Conservation (phyloP, 2,113 vertebrate species). For the Spermophilus dauricus region DNA sequence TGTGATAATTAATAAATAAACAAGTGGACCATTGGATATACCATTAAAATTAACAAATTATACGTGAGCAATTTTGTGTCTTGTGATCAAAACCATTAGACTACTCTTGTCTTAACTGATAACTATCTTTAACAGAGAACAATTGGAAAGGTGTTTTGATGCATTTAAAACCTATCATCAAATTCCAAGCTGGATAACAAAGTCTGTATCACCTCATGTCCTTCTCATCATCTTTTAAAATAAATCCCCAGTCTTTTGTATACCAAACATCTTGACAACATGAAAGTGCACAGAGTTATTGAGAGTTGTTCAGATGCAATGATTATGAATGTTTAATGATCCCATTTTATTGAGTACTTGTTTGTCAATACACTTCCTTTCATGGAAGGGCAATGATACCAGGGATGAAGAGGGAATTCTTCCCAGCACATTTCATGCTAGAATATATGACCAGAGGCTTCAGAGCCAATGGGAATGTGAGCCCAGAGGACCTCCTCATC, state of each 20-base stretch:
- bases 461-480: neutral
- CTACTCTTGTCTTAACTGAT: slow-evolving; percentile 10
- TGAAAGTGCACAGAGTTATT: neutral
- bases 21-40: neutral
- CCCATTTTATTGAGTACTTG: neutral
- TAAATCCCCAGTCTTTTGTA: neutral
- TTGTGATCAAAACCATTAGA: neutral
- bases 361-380: neutral
- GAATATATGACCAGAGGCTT: neutral
- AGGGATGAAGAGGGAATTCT: too few species aligned
- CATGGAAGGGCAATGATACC: neutral
- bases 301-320: neutral
- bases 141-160: slow-evolving; percentile 27
- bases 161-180: neutral
- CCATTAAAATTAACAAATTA: neutral
- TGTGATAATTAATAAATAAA: slow-evolving; percentile 26
- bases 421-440: neutral
- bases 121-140: neutral
- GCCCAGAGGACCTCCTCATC: rapidly evolving
- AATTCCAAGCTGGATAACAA: neutral
- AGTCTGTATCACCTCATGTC: neutral
- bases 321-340: slow-evolving; percentile 22
- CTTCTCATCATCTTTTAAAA: slow-evolving; percentile 30
- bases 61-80: neutral
- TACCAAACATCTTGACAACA: slow-evolving; percentile 3